Evolutionary conservation across 2,113 vertebrate genomes (phyloP).

Genomic region (Hemiprocne comata): DNA sequence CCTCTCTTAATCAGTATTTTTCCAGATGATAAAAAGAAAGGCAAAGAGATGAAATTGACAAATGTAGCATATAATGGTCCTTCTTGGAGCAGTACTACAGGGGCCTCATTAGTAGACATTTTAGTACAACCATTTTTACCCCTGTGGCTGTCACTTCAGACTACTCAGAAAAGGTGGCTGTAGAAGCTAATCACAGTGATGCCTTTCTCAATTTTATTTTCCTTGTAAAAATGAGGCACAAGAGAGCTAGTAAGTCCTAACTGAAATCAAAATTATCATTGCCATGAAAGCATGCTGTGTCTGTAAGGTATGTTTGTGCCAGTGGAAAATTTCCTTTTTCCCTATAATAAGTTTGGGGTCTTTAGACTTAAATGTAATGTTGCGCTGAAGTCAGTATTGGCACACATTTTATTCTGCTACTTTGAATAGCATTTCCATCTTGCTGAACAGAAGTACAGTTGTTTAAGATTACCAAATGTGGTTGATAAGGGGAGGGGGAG

Average conservation of each 20-base stretch:
- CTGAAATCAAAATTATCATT: conserved; percentile 75
- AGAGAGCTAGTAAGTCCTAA: conserved; percentile 67
- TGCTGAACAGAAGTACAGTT: not conserved
- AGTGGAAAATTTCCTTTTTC: conserved; percentile 18
- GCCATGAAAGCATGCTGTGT: conserved; percentile 55
- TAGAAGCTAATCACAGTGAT: conserved; percentile 69
- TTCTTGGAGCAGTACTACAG: conserved; percentile 66
- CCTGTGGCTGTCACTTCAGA: conserved; percentile 72
- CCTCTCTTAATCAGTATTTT: conserved; percentile 62
- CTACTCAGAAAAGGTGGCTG: conserved; percentile 71
- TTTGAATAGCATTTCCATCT: not conserved
- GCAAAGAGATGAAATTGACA: conserved; percentile 62
- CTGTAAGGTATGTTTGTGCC: conserved; percentile 45
- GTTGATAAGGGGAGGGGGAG: not conserved
- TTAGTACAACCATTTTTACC: conserved; percentile 70
- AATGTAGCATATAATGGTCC: conserved; percentile 63
- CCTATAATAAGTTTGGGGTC: not conserved
- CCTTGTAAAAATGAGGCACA: conserved; percentile 61
- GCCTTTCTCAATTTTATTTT: conserved; percentile 68
- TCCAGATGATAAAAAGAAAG: conserved; percentile 55
- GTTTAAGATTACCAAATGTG: not conserved
- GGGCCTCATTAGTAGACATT: conserved; percentile 73
- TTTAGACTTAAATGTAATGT: conserved; percentile 22
- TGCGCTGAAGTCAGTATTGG: not conserved
- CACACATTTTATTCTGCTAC: not conserved